Evolutionary conservation across 1,140 invertebrate genomes (phyloP).

Genomic region (Lanistes nyassanus): DNA sequence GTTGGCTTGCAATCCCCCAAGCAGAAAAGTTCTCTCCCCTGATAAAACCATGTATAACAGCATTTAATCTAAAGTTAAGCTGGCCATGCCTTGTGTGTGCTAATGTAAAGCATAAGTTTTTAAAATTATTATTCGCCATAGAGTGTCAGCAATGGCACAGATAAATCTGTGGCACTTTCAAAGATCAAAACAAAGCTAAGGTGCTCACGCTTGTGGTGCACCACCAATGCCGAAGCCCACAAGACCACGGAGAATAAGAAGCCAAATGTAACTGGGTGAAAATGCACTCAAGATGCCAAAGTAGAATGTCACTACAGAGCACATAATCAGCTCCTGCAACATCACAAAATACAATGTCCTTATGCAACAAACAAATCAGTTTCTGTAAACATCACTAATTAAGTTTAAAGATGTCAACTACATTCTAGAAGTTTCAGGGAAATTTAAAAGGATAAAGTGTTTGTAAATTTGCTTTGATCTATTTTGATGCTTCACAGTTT

Average conservation of each 20-base stretch:
- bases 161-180: not conserved
- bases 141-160: no score
- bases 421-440: not conserved
- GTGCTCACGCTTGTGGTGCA: constrained; percentile 93
- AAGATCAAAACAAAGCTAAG: not conserved
- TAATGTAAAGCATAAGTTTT: no score
- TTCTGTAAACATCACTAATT: not conserved
- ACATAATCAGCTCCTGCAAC: constrained; percentile 84
- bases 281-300: constrained; percentile 91
- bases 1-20: no score
- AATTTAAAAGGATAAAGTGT: no score
- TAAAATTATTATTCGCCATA: no score
- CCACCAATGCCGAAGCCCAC: constrained; percentile 97
- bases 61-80: no score
- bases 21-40: no score
- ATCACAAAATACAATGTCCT: not conserved
- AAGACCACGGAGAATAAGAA: constrained; percentile 87
- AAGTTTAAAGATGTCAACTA: not conserved
- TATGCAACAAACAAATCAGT: not conserved
- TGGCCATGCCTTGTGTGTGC: no score
- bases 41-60: no score
- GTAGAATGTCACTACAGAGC: constrained; percentile 88
- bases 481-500: not conserved
- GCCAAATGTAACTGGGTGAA: constrained; percentile 90
- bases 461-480: no score